Conservation (phyloP, 2,113 vertebrate genomes). For the Triplophysa siluroides region DNA sequence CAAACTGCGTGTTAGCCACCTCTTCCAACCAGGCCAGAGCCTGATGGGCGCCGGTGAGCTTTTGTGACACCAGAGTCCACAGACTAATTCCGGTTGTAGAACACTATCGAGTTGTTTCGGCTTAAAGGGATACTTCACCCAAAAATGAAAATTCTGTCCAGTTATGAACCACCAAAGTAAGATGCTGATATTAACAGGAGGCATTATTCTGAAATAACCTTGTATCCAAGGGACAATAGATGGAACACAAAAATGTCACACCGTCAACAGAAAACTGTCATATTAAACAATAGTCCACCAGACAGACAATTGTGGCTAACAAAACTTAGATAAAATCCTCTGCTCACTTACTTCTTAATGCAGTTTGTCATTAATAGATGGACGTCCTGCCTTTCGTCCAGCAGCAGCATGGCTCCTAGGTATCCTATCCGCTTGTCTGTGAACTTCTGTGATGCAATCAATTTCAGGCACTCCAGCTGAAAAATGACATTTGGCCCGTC, state of each 20-base stretch:
- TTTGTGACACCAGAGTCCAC: no score
- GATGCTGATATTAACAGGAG: background rate
- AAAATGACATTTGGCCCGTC: conserved; percentile 55
- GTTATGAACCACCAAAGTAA: background rate
- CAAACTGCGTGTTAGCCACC: no score
- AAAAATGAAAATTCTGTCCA: no score
- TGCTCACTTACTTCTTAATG: conserved; percentile 94
- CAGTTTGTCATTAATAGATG: conserved; percentile 99
- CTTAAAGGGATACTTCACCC: no score
- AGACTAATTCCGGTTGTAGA: no score
- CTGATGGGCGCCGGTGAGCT: no score
- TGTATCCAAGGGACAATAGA: background rate
- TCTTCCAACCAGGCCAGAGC: no score
- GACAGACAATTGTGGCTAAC: conserved; percentile 5
- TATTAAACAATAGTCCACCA: background rate
- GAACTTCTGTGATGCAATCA: conserved; percentile 99
- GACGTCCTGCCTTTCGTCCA: conserved; percentile 98
- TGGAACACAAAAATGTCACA: background rate
- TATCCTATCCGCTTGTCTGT: conserved; percentile 99
- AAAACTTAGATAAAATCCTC: background rate
- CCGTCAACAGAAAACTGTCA: background rate
- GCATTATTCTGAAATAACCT: background rate
- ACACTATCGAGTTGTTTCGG: no score
- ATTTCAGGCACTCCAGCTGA: conserved; percentile 97
- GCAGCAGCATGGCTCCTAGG: conserved; percentile 95